These are phyloP conservation scores for Oceanodroma leucorhoa DNA, from an alignment of 2,797 vertebrate genomes.

Conservation along the genomic window DNA sequence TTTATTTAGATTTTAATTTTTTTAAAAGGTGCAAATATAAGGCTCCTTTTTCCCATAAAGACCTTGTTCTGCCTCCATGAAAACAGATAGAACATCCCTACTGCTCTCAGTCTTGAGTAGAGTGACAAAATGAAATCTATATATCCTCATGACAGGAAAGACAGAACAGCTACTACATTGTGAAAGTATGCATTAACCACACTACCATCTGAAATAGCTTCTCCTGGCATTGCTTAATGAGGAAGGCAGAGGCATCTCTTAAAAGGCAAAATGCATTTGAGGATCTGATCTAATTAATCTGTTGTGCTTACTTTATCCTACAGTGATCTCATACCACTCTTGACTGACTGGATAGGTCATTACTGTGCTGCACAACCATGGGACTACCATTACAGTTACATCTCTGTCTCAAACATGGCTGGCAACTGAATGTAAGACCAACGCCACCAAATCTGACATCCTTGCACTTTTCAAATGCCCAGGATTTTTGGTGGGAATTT, in stretches of 20 bases:
- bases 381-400: not conserved
- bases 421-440: not conserved
- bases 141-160: not conserved
- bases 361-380: not conserved
- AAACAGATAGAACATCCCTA: not conserved
- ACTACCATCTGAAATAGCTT: not conserved
- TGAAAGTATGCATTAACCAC: not conserved
- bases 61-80: not conserved
- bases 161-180: not conserved
- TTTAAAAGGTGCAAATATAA: not conserved
- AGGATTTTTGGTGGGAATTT: not conserved
- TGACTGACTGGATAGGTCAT: not conserved
- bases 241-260: not conserved
- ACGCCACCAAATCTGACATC: not conserved
- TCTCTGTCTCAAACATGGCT: not conserved
- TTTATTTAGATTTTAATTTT: not conserved
- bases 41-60: not conserved
- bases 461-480: not conserved
- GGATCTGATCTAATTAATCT: not conserved
- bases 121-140: not conserved
- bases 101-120: not conserved
- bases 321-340: accelerated
- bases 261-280: not conserved
- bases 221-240: not conserved
- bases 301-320: not conserved